These are phyloP conservation scores for Galeopsomyia nigrocyanea DNA, from an alignment of 2,888 invertebrate genomes.

Conservation along the genomic window DNA sequence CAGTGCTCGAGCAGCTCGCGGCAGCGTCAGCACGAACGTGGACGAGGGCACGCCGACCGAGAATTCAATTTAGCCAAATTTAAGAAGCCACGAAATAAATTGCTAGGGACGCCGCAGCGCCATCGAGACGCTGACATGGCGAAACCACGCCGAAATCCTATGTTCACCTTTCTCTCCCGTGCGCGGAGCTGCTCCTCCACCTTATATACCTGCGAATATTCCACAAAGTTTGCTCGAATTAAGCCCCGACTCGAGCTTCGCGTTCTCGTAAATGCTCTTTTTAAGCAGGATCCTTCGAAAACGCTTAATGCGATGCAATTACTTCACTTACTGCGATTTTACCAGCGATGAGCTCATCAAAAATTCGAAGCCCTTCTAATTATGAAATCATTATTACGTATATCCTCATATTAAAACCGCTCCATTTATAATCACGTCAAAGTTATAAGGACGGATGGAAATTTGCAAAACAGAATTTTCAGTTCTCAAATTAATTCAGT, in stretches of 20 bases:
- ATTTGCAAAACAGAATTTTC: slow-evolving; percentile 13
- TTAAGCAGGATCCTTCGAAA: too few species aligned
- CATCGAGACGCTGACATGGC: slow-evolving; percentile 21
- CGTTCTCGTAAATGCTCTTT: too few species aligned
- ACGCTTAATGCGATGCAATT: too few species aligned
- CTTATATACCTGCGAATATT: slow-evolving; percentile 35
- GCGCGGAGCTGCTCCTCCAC: too few species aligned
- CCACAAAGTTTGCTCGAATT: slow-evolving; percentile 42
- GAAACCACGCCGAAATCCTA: not conserved
- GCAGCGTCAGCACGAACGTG: slow-evolving; percentile 2
- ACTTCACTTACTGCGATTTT: too few species aligned
- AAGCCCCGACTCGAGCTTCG: slow-evolving; percentile 28
- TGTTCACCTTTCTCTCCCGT: slow-evolving; percentile 1
- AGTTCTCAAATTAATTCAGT: slow-evolving; percentile 17
- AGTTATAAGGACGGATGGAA: not conserved
- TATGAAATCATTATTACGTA: too few species aligned
- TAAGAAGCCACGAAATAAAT: slow-evolving; percentile 32
- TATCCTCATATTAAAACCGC: too few species aligned
- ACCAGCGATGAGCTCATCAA: too few species aligned
- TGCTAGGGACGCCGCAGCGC: too few species aligned
- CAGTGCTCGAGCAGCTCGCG: not conserved
- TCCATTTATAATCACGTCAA: too few species aligned
- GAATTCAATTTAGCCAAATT: slow-evolving; percentile 45
- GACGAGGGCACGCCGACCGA: not conserved
- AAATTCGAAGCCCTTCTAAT: too few species aligned